Percentiles rank a stretch among this genome's conserved stretches.
Conservation (phyloP, 2,888 invertebrate genomes). For the Clunio marinus region DNA sequence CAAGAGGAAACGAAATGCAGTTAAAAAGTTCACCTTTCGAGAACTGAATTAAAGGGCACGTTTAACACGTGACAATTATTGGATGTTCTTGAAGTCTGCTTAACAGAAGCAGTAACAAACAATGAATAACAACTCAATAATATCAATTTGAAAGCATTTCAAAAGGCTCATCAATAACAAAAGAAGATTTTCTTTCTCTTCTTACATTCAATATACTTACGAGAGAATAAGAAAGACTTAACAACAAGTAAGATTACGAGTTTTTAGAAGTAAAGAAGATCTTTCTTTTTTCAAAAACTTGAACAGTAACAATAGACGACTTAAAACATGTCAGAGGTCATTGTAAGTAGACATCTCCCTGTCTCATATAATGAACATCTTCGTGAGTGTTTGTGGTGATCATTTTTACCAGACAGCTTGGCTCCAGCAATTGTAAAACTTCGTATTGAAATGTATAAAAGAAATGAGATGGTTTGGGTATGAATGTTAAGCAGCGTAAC, state of each 20-base stretch:
- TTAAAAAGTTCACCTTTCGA: background rate
- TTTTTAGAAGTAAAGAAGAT: too few species aligned
- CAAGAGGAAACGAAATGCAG: conserved; percentile 12
- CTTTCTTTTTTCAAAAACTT: background rate
- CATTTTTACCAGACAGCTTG: conserved; percentile 35
- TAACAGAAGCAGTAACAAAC: too few species aligned
- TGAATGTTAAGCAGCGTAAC: background rate
- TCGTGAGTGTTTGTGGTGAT: background rate
- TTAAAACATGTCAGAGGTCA: conserved; percentile 36
- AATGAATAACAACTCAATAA: too few species aligned
- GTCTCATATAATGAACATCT: background rate
- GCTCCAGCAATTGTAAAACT: conserved; percentile 36
- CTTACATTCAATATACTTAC: too few species aligned
- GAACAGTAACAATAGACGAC: background rate
- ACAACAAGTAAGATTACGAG: too few species aligned
- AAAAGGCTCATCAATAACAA: background rate
- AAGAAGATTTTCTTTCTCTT: too few species aligned
- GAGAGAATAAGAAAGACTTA: too few species aligned
- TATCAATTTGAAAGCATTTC: too few species aligned
- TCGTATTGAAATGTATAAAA: conserved; percentile 21
- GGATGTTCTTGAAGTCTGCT: too few species aligned
- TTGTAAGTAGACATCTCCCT: conserved; percentile 20
- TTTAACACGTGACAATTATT: too few species aligned
- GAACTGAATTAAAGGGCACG: too few species aligned
- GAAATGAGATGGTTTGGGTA: background rate